Conservation (phyloP, 2,797 vertebrate genomes). For the Psittacula derbiana region DNA sequence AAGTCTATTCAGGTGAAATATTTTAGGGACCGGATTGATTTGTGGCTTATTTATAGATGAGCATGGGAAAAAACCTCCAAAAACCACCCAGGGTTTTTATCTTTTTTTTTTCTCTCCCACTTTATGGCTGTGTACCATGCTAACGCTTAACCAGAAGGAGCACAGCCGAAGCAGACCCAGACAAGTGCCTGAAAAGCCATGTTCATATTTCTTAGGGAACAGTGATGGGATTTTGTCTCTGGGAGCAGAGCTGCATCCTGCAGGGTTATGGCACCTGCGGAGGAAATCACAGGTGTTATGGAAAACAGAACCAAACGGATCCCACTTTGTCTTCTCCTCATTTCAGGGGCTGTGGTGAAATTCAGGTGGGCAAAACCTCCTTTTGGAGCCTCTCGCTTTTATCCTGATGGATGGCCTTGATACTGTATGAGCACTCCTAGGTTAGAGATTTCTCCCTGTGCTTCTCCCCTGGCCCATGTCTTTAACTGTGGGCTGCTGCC, state of each 20-base stretch:
- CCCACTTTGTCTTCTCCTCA: neutral
- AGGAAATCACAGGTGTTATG: neutral
- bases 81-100: neutral
- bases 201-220: neutral
- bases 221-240: neutral
- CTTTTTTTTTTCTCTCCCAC: too few species aligned
- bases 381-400: neutral
- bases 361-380: neutral
- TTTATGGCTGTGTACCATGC: fast-evolving
- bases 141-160: neutral
- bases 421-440: neutral
- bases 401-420: neutral
- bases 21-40: neutral
- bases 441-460: neutral
- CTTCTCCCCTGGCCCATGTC: neutral
- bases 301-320: neutral
- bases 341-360: neutral
- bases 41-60: neutral
- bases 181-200: neutral
- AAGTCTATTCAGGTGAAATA: neutral
- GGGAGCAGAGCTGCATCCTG: neutral
- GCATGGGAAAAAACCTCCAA: neutral
- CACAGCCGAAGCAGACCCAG: neutral
- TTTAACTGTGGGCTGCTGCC: neutral
- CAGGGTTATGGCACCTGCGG: neutral